A percentile compares a stretch with the other conserved stretches of the same genome.
phyloP scores from a whole-genome alignment of 2,113 vertebrate species.

The Polyodon spathula region DNA sequence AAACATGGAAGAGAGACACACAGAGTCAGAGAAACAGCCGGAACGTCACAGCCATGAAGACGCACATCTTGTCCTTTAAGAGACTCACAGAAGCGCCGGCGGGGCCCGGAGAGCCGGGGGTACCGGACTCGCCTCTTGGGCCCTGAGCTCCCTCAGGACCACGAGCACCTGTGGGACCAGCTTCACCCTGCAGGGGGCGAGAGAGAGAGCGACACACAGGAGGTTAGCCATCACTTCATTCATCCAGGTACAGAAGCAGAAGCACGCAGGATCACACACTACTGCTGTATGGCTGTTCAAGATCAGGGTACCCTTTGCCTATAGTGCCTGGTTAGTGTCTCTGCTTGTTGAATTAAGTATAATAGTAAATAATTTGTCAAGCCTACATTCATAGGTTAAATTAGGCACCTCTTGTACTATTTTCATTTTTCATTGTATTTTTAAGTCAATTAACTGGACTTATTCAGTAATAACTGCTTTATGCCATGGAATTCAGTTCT shows the following conservation, averaged over 20 bases:
- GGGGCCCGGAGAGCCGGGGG: constrained; percentile 79
- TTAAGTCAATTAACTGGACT: too few relatives aligned
- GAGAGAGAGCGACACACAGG: too few relatives aligned
- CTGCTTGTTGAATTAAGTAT: too few relatives aligned
- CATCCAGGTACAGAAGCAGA: constrained; percentile 5
- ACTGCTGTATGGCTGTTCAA: too few relatives aligned
- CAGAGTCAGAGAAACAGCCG: constrained; percentile 1
- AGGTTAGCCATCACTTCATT: neutral
- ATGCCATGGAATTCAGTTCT: neutral
- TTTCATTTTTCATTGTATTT: too few relatives aligned
- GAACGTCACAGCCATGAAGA: neutral
- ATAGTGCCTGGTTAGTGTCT: too few relatives aligned
- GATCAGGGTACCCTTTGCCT: too few relatives aligned
- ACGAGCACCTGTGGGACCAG: constrained; percentile 84
- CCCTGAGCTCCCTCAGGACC: constrained; percentile 90
- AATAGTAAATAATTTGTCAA: too few relatives aligned
- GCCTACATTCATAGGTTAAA: too few relatives aligned
- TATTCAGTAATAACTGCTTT: neutral
- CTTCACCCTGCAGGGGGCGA: constrained; percentile 70
- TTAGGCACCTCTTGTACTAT: too few relatives aligned
- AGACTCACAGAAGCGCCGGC: constrained; percentile 75
- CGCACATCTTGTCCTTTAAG: neutral
- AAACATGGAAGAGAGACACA: constrained; percentile 13
- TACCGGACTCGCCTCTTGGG: constrained; percentile 80
- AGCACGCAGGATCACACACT: too few relatives aligned